A percentile compares a stretch with the other conserved stretches of the same genome.
Conservation (phyloP, 2,888 invertebrate species). For the Pristionchus entomophagus region DNA sequence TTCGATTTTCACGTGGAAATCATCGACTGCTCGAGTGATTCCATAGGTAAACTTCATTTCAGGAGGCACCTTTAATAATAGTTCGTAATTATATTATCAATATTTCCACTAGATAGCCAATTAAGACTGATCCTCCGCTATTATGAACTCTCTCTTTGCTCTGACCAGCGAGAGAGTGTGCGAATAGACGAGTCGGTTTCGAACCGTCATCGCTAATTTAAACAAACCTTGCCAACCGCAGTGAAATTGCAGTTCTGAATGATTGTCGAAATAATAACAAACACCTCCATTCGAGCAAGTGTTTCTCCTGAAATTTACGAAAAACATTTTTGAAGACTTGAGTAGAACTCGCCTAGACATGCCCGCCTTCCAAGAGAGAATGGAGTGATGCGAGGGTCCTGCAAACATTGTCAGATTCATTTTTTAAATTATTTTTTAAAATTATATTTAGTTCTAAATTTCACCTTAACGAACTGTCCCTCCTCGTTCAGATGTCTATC, state of each 20-base stretch:
- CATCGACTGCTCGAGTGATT: neutral
- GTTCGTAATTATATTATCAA: neutral
- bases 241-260: neutral
- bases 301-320: neutral
- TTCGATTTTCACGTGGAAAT: neutral
- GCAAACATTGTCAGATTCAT: too few species aligned
- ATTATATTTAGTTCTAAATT: too few species aligned
- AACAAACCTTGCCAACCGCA: neutral
- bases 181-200: neutral
- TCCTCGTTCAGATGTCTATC: constrained; percentile 19
- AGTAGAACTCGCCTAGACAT: constrained; percentile 20
- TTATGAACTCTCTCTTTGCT: too few species aligned
- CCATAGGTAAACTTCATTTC: neutral
- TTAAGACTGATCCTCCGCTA: too few species aligned
- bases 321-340: neutral
- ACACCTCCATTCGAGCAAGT: constrained; percentile 19
- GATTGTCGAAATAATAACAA: neutral
- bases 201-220: neutral
- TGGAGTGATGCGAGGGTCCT: constrained; percentile 34
- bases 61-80: neutral
- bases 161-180: too few species aligned
- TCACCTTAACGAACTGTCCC: constrained; percentile 26
- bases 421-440: too few species aligned
- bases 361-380: constrained; percentile 26
- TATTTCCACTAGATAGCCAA: too few species aligned